A percentile compares a stretch with the other conserved stretches of the same genome.
phyloP scores from a whole-genome alignment of 2,113 vertebrate genomes.

The Romanogobio albipinnatus region DNA sequence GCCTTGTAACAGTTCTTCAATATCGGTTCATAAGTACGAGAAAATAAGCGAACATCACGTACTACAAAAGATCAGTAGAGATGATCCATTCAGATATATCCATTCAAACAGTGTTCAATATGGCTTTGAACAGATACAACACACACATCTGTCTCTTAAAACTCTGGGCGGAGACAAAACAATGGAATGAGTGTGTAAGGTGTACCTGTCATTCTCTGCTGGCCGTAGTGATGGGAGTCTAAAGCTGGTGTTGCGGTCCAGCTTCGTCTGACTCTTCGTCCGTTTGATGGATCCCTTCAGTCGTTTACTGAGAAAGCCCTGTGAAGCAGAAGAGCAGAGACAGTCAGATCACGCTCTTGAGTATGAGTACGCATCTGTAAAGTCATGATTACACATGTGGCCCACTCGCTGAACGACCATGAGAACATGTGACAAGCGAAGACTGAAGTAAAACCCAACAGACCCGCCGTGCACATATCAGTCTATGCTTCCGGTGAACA shows the following conservation, averaged over 20 bases:
- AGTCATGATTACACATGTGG: neutral
- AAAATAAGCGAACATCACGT: neutral
- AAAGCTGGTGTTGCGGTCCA: slow-evolving; percentile 93
- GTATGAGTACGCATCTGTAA: neutral
- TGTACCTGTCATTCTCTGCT: slow-evolving; percentile 87
- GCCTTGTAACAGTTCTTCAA: neutral
- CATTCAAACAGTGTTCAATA: neutral
- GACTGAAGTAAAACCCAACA: slow-evolving; percentile 22
- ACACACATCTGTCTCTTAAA: neutral
- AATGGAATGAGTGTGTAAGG: no score
- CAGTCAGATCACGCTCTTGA: slow-evolving; percentile 3
- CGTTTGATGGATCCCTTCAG: slow-evolving; percentile 98
- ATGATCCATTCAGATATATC: neutral
- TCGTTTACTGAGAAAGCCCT: slow-evolving; percentile 97
- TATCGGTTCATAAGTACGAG: neutral
- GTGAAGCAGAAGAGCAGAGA: slow-evolving; percentile 58
- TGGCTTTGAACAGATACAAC: neutral
- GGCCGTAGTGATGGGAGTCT: slow-evolving; percentile 85
- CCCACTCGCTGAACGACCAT: neutral
- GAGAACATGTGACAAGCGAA: slow-evolving; percentile 4
- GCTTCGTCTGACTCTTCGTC: slow-evolving; percentile 94
- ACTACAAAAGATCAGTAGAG: neutral
- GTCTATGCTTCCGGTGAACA: neutral
- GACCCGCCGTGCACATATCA: slow-evolving; percentile 15
- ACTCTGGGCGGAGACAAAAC: neutral